phyloP scores from a whole-genome alignment of 2,113 vertebrate genomes.

The Procapra przewalskii region DNA sequence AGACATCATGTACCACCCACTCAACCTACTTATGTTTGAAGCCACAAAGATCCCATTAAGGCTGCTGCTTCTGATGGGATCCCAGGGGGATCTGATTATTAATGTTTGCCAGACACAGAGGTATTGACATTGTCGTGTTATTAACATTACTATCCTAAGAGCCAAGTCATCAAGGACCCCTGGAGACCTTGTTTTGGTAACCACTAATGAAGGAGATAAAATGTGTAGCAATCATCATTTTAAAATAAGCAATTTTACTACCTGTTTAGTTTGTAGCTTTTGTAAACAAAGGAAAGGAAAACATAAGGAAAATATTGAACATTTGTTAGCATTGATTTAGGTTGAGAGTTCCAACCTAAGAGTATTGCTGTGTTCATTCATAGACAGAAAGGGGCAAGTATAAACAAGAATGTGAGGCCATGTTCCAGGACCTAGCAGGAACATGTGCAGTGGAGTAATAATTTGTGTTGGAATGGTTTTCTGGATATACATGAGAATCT shows the following conservation, averaged over 20 bases:
- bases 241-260: constrained; percentile 49
- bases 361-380: neutral
- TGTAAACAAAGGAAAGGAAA: constrained; percentile 45
- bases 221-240: constrained; percentile 31
- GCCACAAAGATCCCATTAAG: constrained; percentile 57
- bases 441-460: neutral
- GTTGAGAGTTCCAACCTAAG: neutral
- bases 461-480: constrained; percentile 32
- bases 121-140: constrained; percentile 48
- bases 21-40: constrained; percentile 39
- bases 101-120: constrained; percentile 58
- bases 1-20: neutral
- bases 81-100: constrained; percentile 43
- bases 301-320: neutral
- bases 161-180: constrained; percentile 43
- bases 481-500: constrained; percentile 34
- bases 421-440: neutral
- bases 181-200: constrained; percentile 57
- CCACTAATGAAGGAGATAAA: constrained; percentile 63
- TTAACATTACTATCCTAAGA: constrained; percentile 57
- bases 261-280: constrained; percentile 41
- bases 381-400: neutral
- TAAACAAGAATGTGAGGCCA: neutral
- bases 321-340: constrained; percentile 39
- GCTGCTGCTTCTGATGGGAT: constrained; percentile 33